Evolutionary conservation across 2,888 invertebrate genomes (phyloP).

Genomic region (Punctoribates punctum): DNA sequence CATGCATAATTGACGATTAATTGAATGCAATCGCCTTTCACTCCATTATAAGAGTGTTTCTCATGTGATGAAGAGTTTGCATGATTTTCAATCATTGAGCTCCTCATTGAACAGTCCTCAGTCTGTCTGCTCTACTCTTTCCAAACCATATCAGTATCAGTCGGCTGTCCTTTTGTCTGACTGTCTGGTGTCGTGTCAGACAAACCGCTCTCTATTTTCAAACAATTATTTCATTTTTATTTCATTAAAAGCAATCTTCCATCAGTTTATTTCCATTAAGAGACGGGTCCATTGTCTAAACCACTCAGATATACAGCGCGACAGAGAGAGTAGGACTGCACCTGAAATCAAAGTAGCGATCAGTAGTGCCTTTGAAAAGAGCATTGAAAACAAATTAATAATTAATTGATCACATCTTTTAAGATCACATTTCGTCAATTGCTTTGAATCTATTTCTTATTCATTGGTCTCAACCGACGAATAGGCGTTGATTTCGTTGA

Average conservation of each 20-base stretch:
- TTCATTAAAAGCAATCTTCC: too few relatives aligned
- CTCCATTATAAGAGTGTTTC: background rate
- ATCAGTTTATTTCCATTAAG: too few relatives aligned
- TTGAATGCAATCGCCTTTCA: background rate
- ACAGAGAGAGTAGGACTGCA: background rate
- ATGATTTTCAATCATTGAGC: constrained; percentile 17
- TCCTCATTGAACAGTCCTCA: background rate
- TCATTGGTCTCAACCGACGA: background rate
- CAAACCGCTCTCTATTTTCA: background rate
- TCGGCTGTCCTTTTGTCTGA: constrained; percentile 7
- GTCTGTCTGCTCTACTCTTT: background rate
- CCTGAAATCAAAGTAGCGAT: constrained; percentile 34
- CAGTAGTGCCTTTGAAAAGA: background rate
- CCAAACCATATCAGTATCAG: background rate
- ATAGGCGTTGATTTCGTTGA: constrained; percentile 32
- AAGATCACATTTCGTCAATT: constrained; percentile 26
- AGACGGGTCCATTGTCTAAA: background rate
- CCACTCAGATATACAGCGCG: background rate
- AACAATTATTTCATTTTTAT: background rate
- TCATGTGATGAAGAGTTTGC: constrained; percentile 21
- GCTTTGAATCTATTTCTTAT: background rate
- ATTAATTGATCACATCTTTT: constrained; percentile 35
- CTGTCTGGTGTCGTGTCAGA: constrained; percentile 7
- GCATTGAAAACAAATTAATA: constrained; percentile 35
- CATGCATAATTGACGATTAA: background rate